phyloP scores from a whole-genome alignment of 2,113 vertebrate species.

The Acrocephalus arundinaceus region DNA sequence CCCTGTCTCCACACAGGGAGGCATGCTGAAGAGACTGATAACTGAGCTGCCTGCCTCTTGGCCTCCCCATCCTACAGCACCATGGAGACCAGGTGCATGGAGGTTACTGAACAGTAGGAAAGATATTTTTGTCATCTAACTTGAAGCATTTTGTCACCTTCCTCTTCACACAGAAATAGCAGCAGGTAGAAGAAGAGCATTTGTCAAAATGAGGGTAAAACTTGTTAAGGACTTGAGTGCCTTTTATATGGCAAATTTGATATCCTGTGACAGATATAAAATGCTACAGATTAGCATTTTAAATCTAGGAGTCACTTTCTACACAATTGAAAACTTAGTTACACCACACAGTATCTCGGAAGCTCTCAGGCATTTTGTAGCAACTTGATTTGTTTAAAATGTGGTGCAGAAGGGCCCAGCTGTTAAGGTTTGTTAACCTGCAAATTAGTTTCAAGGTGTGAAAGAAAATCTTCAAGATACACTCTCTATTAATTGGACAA shows the following conservation, averaged over 20 bases:
- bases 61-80: background rate
- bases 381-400: background rate
- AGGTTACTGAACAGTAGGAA: background rate
- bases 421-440: background rate
- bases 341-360: background rate
- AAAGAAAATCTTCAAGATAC: background rate
- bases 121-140: constrained; percentile 23
- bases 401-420: background rate
- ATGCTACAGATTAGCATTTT: background rate
- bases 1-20: background rate
- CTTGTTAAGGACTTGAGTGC: background rate
- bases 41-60: background rate
- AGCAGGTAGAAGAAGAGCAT: background rate
- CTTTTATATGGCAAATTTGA: constrained; percentile 4
- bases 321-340: background rate
- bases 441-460: background rate
- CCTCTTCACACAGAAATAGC: constrained; percentile 14
- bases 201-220: background rate
- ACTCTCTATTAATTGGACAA: background rate
- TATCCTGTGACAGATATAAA: background rate
- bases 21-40: background rate
- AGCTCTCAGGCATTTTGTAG: background rate
- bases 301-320: background rate
- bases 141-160: constrained; percentile 35
- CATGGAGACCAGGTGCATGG: constrained; percentile 21